Evolutionary conservation across 2,113 vertebrate genomes (phyloP).

Genomic region (Sitta europaea): DNA sequence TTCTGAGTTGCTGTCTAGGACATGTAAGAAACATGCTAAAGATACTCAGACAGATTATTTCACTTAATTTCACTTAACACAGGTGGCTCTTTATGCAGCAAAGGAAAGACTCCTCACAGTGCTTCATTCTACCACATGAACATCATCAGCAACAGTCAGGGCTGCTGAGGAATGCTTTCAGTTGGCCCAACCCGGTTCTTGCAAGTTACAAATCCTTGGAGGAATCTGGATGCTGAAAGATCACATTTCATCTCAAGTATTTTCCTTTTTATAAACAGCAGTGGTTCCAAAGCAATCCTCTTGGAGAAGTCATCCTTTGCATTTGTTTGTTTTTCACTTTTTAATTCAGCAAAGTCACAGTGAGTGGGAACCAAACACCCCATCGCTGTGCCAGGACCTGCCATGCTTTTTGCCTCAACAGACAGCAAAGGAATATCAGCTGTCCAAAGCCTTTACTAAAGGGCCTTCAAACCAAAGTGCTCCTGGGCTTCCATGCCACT

Average conservation of each 20-base stretch:
- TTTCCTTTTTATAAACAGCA: slow-evolving; percentile 38
- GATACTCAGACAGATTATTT: not conserved
- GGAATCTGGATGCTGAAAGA: slow-evolving; percentile 45
- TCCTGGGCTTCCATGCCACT: slow-evolving; percentile 21
- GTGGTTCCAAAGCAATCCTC: slow-evolving; percentile 40
- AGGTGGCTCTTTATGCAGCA: not conserved
- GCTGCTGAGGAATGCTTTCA: slow-evolving; percentile 4
- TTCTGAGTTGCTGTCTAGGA: not conserved
- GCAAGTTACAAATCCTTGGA: slow-evolving; percentile 36
- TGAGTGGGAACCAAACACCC: not conserved
- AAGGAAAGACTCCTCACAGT: not conserved
- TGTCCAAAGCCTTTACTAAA: not conserved
- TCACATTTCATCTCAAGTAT: slow-evolving; percentile 52
- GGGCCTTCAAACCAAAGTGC: not conserved
- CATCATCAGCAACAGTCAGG: not conserved
- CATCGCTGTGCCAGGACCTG: not conserved
- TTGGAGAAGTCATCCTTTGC: slow-evolving; percentile 23
- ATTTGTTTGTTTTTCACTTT: slow-evolving; percentile 41
- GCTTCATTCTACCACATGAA: not conserved
- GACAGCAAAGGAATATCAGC: not conserved
- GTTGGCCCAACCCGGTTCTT: not conserved
- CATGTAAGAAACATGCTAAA: not conserved
- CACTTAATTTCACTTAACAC: not conserved
- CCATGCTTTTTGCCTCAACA: not conserved
- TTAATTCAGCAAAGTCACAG: slow-evolving; percentile 29